Evolutionary conservation across 2,113 vertebrate genomes (phyloP), one percentile per base, ranked within the genome.

Genomic region (Rhinolophus ferrumequinum): DNA sequence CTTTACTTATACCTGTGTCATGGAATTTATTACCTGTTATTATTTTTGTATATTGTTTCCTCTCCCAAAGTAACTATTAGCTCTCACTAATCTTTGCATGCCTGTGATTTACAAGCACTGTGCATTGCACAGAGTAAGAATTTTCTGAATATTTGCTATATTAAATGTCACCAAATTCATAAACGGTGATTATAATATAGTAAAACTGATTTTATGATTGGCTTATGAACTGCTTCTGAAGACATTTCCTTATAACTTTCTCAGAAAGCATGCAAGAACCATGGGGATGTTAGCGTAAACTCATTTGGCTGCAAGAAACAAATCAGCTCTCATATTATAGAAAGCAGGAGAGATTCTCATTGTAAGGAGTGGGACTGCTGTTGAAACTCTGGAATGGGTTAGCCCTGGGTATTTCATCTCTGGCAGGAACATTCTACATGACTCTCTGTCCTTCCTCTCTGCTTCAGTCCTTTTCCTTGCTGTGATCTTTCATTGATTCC

Each of bases 31-130:
- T 56, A 41, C 10, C 24, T 69, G n/a, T 66, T 82, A 60, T 54
- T 76, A 58, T 75, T 38, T 69, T 70, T 83, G 50, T n/a, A 35
- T n/a, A 3, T 77, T 50, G 26, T 50, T 87, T 82, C 21, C 35
- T 77, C 41, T 95, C 84, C 67, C n/a, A 28, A 76, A 97, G 22
- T 89, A 75, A 88, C 26, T 47, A 30, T 72, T 56, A 73, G 14
- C 5, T 85, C 8, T 21, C 44, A 8, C 28, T 28, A 38, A 64
- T 76, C 72, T 89, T 81, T 70, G n/a, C 18, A 35, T 52, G n/a
- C 24, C n/a, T 82, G 21, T 8, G 21, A 60, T 72, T 79, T 9
- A 56, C 58, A 92, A 89, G 44, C 22, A 50, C 72, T 52, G 24
- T 8, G 38, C 50, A 19, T 19, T 82, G 35, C 47, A 64, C 8